Conservation (phyloP, 1,140 invertebrate genomes). For the Bombus cullumanus region DNA sequence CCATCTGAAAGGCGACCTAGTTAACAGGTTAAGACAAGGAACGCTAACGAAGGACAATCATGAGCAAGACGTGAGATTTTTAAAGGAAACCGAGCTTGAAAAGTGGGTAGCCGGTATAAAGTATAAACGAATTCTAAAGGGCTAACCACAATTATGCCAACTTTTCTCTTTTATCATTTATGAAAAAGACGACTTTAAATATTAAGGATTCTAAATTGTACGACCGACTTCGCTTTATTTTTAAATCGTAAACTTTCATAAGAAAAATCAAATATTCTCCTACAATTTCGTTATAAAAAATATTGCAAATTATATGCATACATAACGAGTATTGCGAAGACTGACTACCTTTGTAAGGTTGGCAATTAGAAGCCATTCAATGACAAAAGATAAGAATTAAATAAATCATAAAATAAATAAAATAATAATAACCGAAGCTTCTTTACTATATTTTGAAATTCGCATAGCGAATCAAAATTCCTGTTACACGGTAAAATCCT, state of each 20-base stretch:
- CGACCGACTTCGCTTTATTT: neutral
- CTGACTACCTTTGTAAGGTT: too few relatives aligned
- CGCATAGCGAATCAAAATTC: too few relatives aligned
- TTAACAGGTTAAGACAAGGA: neutral
- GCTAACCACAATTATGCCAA: neutral
- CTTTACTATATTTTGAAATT: too few relatives aligned
- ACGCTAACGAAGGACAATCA: neutral
- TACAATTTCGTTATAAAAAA: neutral
- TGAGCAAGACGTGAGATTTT: neutral
- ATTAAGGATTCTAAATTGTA: neutral
- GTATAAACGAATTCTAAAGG: neutral
- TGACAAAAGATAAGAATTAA: too few relatives aligned
- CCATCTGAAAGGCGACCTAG: neutral
- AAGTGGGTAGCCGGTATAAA: neutral
- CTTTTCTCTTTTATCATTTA: neutral
- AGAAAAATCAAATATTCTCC: neutral
- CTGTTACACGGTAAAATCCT: neutral
- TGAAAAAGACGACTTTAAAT: neutral
- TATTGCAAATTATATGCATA: neutral
- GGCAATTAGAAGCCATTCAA: too few relatives aligned
- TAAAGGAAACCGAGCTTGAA: neutral
- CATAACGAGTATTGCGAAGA: too few relatives aligned
- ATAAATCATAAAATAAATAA: too few relatives aligned
- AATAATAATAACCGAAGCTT: too few relatives aligned
- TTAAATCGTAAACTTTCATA: neutral